These are phyloP conservation scores for Rallus crepitans DNA, from an alignment of 2,797 vertebrate genomes.

Conservation along the genomic window DNA sequence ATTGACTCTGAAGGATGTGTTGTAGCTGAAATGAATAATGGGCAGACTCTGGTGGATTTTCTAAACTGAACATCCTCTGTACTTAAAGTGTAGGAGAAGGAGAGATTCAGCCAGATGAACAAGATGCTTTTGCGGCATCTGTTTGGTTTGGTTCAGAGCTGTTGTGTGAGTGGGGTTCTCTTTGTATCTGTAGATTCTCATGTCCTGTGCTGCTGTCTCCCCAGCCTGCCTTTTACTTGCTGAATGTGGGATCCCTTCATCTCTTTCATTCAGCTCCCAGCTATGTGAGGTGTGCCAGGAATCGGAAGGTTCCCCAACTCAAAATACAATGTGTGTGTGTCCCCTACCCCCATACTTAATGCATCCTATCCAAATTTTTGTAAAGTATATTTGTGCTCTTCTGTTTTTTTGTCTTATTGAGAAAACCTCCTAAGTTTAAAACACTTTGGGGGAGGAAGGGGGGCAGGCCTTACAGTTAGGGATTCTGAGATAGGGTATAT, in stretches of 20 bases:
- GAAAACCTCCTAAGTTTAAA: neutral
- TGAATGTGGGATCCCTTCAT: neutral
- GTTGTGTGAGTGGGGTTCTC: neutral
- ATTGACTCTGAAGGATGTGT: neutral
- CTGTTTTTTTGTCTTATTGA: neutral
- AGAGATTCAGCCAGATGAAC: neutral
- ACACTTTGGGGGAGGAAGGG: neutral
- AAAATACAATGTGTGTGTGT: neutral
- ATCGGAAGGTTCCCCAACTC: neutral
- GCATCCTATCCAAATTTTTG: neutral
- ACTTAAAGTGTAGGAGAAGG: neutral
- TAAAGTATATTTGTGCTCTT: neutral
- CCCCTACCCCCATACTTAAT: neutral
- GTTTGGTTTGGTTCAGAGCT: neutral
- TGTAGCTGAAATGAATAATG: neutral
- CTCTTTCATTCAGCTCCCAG: neutral
- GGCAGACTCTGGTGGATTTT: neutral
- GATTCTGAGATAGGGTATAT: neutral
- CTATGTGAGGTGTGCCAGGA: neutral
- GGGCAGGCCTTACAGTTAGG: neutral
- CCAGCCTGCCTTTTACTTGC: neutral
- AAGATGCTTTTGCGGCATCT: neutral
- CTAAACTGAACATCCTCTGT: neutral
- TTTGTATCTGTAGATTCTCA: neutral
- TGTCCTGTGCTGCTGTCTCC: neutral